Conservation (phyloP, 2,113 vertebrate species). For the Rhea pennata region DNA sequence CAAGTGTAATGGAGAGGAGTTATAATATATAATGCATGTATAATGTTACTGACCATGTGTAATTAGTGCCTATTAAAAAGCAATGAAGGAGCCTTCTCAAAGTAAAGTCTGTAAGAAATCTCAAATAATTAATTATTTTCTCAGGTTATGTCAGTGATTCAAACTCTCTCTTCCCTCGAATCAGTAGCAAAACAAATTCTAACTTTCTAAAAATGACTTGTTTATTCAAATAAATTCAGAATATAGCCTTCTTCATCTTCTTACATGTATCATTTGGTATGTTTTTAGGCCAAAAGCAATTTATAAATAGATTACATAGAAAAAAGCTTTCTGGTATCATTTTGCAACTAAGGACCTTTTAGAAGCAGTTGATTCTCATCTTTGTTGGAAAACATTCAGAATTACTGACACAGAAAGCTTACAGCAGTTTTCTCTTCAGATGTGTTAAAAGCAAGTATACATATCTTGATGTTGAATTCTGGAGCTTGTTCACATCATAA, state of each 20-base stretch:
- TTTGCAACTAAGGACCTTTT: background rate
- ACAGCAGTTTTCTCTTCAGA: background rate
- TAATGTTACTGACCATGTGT: background rate
- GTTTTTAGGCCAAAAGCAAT: background rate
- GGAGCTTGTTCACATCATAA: background rate
- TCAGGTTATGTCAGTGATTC: background rate
- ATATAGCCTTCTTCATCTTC: background rate
- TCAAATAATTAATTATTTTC: background rate
- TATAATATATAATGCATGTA: too few relatives aligned
- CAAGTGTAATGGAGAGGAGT: background rate
- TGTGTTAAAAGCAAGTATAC: background rate
- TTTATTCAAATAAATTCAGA: background rate
- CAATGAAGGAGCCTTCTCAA: background rate
- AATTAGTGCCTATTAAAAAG: background rate
- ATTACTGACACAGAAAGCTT: background rate
- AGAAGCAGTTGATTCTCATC: background rate
- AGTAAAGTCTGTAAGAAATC: background rate
- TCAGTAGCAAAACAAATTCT: background rate
- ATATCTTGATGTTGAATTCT: background rate
- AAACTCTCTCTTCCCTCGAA: background rate
- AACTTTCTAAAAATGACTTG: background rate
- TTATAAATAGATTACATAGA: background rate
- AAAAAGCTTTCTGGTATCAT: background rate
- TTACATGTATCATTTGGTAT: fast-evolving
- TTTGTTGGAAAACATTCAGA: background rate